Base-by-base conservation (phyloP, 2,888 invertebrate genomes). In the Steromphala cineraria region DNA sequence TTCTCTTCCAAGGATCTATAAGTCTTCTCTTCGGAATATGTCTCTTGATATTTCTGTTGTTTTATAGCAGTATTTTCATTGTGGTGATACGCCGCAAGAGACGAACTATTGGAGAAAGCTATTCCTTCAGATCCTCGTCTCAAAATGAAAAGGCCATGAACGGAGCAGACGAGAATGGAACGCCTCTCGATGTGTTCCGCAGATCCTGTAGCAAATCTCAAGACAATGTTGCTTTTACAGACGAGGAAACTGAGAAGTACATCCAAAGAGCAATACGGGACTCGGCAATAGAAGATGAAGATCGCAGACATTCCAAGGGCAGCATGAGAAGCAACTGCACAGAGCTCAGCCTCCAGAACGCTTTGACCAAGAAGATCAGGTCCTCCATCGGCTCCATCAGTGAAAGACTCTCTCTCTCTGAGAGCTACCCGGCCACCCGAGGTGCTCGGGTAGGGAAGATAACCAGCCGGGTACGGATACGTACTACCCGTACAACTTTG, bases 31-130 rank as follows among this genome's bases (percentile, higher is more conserved):
- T 88, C 80, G 55, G 87, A 0, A 82, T 89, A 13, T 85, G 88
- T 40, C 84, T 89, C 19, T 79, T 83, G 4, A 82, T 86, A 53
- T 87, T 89, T 79, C 52, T 84, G 21, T 77, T 86, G 28, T 82
- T 90, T 21, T 90, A 90, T 74, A 78, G 84, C 1, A 83, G 84
- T 21, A 89, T 90, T 40, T 84, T 88, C 17, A 52, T 84, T 1
- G 88, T 88, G 67, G 87, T 89, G 46, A 86, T 81, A 79, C 83
- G 80, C 15, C 71, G 89, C 46, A 87, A 87, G 76, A 81, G 82
- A 15, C 84, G 82, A 31, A 83, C 86, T 19, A 85, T 88, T 40
- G 87, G 89, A 0, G 87, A 87, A 79, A 85, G 85, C 7, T 78
- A 85, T 53, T 84, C 87, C 1, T 78, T 28, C 19, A 36, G 67